These are phyloP conservation scores for Drosophila fungiperda DNA, from an alignment of 2,888 invertebrate genomes.

Conservation along the genomic window DNA sequence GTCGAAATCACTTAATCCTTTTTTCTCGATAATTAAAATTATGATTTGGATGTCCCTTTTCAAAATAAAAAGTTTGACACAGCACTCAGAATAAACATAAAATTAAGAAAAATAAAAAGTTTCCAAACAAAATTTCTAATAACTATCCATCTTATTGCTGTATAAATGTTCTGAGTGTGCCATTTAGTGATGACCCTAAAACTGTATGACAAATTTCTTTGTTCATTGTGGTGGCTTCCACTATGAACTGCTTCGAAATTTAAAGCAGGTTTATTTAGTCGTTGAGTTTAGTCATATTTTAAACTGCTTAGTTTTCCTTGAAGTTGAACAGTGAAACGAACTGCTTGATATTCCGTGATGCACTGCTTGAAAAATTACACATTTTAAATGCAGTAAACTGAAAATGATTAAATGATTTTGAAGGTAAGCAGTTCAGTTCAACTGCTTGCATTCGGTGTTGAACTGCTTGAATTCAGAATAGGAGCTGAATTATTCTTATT, in stretches of 20 bases:
- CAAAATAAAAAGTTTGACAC: not conserved
- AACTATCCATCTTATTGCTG: not conserved
- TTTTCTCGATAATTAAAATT: not conserved
- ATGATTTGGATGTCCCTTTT: not conserved
- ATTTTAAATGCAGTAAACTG: not conserved
- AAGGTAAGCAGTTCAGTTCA: not conserved
- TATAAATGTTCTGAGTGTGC: not conserved
- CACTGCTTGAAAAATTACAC: not conserved
- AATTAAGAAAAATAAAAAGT: not conserved
- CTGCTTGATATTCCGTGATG: not conserved
- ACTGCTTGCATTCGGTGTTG: not conserved
- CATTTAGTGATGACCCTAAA: not conserved
- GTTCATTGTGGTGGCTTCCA: not conserved
- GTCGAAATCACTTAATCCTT: not conserved
- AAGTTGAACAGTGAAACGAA: not conserved
- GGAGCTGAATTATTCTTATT: no score
- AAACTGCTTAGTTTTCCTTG: not conserved
- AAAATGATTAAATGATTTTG: no score
- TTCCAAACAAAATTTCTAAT: not conserved
- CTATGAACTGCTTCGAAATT: not conserved
- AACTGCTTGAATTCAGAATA: not conserved
- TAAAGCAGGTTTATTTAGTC: not conserved
- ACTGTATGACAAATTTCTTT: not conserved
- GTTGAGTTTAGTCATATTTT: not conserved
- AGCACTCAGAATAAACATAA: not conserved